Evolutionary conservation across 2,113 vertebrate genomes (phyloP).

Genomic region (Haemorhous mexicanus): DNA sequence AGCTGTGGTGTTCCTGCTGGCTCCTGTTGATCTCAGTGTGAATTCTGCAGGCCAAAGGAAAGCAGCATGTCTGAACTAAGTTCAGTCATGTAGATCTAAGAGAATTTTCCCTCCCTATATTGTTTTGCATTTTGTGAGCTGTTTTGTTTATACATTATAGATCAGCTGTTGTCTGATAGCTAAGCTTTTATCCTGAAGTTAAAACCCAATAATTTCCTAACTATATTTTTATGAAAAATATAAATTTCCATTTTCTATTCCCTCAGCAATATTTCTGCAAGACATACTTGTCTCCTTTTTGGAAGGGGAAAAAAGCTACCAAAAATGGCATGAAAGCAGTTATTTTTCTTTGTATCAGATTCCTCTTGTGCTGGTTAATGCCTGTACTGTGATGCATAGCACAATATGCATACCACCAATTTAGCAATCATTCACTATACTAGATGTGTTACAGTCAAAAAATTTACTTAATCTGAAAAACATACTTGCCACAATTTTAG

Average conservation of each 20-base stretch:
- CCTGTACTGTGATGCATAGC: neutral
- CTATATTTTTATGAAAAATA: neutral
- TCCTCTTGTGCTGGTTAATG: neutral
- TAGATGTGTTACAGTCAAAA: neutral
- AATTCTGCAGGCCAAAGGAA: neutral
- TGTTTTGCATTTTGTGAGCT: neutral
- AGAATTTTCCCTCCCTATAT: neutral
- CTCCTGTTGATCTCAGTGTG: neutral
- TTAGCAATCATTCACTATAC: neutral
- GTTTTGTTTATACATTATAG: conserved; percentile 29
- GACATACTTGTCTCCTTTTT: neutral
- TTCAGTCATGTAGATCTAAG: conserved; percentile 15
- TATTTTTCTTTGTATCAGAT: neutral
- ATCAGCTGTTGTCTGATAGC: conserved; percentile 4
- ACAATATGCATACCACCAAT: neutral
- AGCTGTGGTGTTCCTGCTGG: neutral
- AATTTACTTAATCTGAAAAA: neutral
- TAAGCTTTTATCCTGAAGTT: conserved; percentile 10
- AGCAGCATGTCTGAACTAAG: neutral
- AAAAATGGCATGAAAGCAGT: neutral
- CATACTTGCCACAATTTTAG: neutral
- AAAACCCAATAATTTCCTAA: neutral
- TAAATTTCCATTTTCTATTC: neutral
- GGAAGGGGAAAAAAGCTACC: neutral
- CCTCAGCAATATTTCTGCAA: neutral